Conservation (phyloP, 2,113 vertebrate genomes). For the Mandrillus leucophaeus region DNA sequence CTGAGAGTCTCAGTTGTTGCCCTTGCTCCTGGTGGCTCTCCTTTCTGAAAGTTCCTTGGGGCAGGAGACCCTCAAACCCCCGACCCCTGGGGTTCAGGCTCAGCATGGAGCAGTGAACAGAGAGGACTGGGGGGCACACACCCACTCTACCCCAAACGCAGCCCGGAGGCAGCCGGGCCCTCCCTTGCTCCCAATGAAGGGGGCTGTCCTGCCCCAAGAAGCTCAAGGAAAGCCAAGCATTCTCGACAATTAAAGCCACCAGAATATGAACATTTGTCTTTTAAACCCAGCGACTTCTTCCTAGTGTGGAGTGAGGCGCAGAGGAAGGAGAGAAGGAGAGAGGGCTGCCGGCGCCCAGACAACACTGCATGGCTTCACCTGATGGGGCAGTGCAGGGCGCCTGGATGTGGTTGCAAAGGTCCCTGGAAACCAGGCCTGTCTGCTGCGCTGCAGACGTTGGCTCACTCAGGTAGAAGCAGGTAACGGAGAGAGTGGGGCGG, state of each 20-base stretch:
- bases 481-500: rapidly evolving
- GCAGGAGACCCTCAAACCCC: neutral
- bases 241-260: neutral
- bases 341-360: rapidly evolving
- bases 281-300: no score
- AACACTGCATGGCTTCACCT: rapidly evolving
- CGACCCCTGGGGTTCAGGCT: neutral
- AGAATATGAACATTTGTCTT: rapidly evolving
- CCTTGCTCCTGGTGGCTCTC: no score
- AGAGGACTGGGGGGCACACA: neutral
- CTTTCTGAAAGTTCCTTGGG: neutral
- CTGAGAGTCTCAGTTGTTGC: neutral
- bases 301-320: rapidly evolving
- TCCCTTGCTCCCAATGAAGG: neutral
- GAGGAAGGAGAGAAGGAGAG: neutral
- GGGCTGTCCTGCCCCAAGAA: neutral
- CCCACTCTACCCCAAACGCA: rapidly evolving
- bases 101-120: neutral
- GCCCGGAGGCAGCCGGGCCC: neutral
- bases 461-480: neutral
- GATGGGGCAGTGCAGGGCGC: neutral
- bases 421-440: neutral
- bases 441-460: neutral
- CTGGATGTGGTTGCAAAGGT: neutral
- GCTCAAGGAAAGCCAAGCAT: no score